Base-by-base conservation (phyloP, 37 sponge, comb jelly and placozoan genomes). In the Aplysina aerophoba region DNA sequence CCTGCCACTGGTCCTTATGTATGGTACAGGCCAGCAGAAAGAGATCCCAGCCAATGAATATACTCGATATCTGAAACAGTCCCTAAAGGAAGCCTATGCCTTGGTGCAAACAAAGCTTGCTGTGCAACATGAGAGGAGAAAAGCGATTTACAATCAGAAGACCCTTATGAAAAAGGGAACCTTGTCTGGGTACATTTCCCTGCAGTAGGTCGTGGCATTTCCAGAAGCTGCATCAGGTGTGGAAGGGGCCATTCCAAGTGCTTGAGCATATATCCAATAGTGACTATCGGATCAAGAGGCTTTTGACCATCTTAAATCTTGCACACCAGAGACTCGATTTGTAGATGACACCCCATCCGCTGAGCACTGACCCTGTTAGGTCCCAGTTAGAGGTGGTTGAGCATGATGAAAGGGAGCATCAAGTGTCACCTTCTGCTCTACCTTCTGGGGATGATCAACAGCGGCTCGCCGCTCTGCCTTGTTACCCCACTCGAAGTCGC, bases 241-340 rank as follows among this genome's bases (percentile, higher is more conserved):
- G 77, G 77, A 75, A 75, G 25, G 77, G 77, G 0, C 77, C 77
- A 36, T 40, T 39, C n/a, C 20, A 40, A 75, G 77, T 75, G 17
- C n/a, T 75, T 15, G 50, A 44, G 8, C 50, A 44, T 44, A 44
- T 44, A 44, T n/a, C n/a, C n/a, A n/a, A n/a, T n/a, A n/a, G 6
- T 44, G 50, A 44, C 8, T 44, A 44, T 44, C 50, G 8, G 6
- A 44, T 44, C 50, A 44, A 44, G 8, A 44, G 3, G 50, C 50
- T 44, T 8, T 11, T 44, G 50, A 8, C 50, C 8, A 8, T 8
- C 50, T 44, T 3, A 44, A 3, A 44, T 44, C 50, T 44, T 44
- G 50, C 50, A 11, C 50, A 44, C 50, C 3, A 44, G 50, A 44
- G 50, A 44, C 50, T 8, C 3, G 8, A 44, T 44, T 44, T 8